Percentiles rank a stretch among this genome's conserved stretches.
Conservation (phyloP, 2,797 vertebrate species). For the Leptatherina wallacei region DNA sequence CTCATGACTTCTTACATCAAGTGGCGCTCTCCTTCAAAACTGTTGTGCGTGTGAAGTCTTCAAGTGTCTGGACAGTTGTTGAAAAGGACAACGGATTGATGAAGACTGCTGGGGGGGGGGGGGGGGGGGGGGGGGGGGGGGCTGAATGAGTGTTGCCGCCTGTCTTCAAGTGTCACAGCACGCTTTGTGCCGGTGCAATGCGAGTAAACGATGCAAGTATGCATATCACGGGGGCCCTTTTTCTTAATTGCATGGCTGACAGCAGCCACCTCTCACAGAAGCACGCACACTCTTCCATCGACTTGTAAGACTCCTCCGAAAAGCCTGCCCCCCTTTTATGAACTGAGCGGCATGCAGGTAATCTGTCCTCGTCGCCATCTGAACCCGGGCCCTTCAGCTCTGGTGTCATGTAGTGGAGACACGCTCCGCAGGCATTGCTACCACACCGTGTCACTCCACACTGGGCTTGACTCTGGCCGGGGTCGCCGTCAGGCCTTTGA, state of each 20-base stretch:
- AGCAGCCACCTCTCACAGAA: slow-evolving; percentile 54
- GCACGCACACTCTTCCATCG: slow-evolving; percentile 11
- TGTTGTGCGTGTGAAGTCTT: slow-evolving; percentile 29
- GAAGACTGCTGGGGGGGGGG: slow-evolving; percentile 63
- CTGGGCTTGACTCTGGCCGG: slow-evolving; percentile 50
- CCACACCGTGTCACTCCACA: slow-evolving; percentile 66
- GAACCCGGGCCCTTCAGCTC: slow-evolving; percentile 22
- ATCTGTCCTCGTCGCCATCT: slow-evolving; percentile 65
- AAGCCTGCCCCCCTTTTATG: slow-evolving; percentile 45
- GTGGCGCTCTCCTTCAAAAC: slow-evolving; percentile 41
- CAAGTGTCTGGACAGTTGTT: slow-evolving; percentile 51
- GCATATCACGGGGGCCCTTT: slow-evolving; percentile 32
- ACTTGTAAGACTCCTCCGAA: slow-evolving; percentile 64
- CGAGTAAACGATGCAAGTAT: slow-evolving; percentile 36
- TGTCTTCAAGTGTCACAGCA: slow-evolving; percentile 63
- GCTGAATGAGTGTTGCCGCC: slow-evolving; percentile 49
- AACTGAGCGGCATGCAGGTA: slow-evolving; percentile 71
- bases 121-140: slow-evolving; percentile 38
- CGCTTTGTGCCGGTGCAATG: slow-evolving; percentile 42
- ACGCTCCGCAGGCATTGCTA: slow-evolving; percentile 46
- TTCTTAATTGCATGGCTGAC: slow-evolving; percentile 69
- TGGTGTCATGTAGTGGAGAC: slow-evolving; percentile 63
- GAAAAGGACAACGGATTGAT: slow-evolving; percentile 76
- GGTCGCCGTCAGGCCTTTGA: slow-evolving; percentile 52
- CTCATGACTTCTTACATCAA: slow-evolving; percentile 28